Evolutionary conservation across 2,797 vertebrate genomes (phyloP), one percentile per base, ranked within the genome.

Genomic region (Staurois parvus): DNA sequence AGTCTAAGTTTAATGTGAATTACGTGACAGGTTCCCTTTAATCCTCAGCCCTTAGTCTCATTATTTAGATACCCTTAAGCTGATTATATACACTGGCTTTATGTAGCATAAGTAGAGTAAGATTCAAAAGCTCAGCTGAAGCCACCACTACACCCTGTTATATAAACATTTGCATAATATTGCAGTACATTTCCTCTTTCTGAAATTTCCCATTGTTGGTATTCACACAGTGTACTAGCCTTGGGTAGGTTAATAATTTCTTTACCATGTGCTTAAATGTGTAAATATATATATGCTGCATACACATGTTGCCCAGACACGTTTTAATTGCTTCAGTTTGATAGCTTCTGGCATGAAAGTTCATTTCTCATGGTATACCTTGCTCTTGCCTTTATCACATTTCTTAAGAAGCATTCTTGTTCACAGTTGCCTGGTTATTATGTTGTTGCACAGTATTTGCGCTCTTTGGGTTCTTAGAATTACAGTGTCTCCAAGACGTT

Each of bases 311-410:
- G 32, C 8, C 30, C 64, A 68, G 30, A 62, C 64, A 79, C 4
- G 34, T 66, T 79, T 79, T 69, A 17, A 48, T 69, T 79, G 37
- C 64, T 79, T 42, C 17, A 48, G 45, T 48, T 19, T 72, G 19
- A 30, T 10, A 17, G 52, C 52, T 24, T 56, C 19, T 24, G 24
- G 30, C 15, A 9, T 40, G 30, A 21, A 30, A 72, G 69, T 72
- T 72, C 30, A 34, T 21, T 21, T 72, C n/a, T 30, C 32, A 30
- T 72, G 19, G 17, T 30, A 70, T 19, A 70, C 68, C 30, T 72
- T 72, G 28, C 28, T 32, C 69, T 72, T 21, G 21, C 19, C 8
- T 37, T 72, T 37, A 21, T 30, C 29, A 72, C 12, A 37, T 21
- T 34, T 4, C 24, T 34, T 72, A 21, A 30, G 19, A 10, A 37